These are phyloP conservation scores for Argyrosomus japonicus DNA, from an alignment of 2,113 vertebrate genomes.

Conservation along the genomic window DNA sequence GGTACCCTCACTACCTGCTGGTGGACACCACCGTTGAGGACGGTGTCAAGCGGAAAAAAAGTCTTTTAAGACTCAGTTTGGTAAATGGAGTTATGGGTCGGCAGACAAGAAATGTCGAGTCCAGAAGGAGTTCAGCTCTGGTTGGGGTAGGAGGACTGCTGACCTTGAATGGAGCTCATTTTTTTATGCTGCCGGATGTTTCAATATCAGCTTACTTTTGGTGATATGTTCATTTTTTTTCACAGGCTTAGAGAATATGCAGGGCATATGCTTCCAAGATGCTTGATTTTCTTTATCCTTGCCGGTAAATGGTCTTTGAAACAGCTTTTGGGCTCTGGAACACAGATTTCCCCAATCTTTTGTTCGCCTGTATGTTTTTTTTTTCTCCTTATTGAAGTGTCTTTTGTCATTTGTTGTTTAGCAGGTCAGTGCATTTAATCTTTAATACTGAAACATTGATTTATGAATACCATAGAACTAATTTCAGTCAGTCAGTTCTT, in stretches of 20 bases:
- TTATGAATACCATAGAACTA: neutral
- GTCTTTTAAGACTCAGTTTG: neutral
- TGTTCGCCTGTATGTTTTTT: neutral
- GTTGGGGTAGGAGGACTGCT: neutral
- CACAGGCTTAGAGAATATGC: constrained; percentile 9
- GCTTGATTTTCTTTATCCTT: constrained; percentile 33
- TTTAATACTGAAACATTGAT: neutral
- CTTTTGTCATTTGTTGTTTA: neutral
- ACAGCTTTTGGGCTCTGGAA: constrained; percentile 35
- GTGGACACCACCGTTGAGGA: neutral
- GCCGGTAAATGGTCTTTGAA: constrained; percentile 48
- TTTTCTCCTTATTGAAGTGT: constrained; percentile 1
- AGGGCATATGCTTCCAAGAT: constrained; percentile 58
- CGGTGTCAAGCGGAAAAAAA: neutral
- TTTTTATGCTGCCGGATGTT: constrained; percentile 1
- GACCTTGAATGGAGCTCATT: neutral
- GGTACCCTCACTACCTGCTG: neutral
- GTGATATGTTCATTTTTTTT: constrained; percentile 19
- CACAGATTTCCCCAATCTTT: constrained; percentile 19
- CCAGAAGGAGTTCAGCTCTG: neutral
- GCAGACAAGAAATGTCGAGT: too few species aligned
- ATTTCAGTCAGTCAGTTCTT: neutral
- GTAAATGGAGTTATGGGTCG: neutral
- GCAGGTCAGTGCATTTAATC: neutral
- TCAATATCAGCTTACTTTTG: neutral